phyloP scores from a whole-genome alignment of 2,888 invertebrate genomes.

The Dasysyrphus albostriatus region DNA sequence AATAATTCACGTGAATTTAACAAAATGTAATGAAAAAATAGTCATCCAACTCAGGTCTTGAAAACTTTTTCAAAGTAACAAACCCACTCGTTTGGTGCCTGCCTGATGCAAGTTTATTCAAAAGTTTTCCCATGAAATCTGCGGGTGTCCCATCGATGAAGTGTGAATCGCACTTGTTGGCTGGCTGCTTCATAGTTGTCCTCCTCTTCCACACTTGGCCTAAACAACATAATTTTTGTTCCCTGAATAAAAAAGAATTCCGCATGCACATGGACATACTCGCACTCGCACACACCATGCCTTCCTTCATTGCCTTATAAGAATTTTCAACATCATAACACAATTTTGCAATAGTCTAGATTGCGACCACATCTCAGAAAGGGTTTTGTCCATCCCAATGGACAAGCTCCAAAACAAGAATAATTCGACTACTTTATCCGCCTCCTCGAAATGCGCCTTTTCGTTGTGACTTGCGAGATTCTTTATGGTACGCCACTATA shows the following conservation, averaged over 20 bases:
- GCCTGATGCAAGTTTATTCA: slow-evolving; percentile 21
- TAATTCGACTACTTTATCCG: slow-evolving; percentile 35
- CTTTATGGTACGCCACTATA: slow-evolving; percentile 58
- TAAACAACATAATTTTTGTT: slow-evolving; percentile 8
- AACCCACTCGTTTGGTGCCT: slow-evolving; percentile 20
- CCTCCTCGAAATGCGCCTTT: slow-evolving; percentile 68
- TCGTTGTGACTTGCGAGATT: slow-evolving; percentile 28
- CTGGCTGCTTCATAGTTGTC: background rate
- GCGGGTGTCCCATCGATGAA: slow-evolving; percentile 69
- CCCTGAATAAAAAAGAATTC: background rate
- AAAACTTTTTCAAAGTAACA: slow-evolving; percentile 2
- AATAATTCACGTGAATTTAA: slow-evolving; percentile 35
- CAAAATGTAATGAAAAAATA: background rate
- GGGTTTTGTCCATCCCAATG: slow-evolving; percentile 19
- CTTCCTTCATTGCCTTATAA: slow-evolving; percentile 10
- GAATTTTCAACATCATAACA: slow-evolving; percentile 27
- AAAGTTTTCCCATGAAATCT: slow-evolving; percentile 39
- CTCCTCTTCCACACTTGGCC: background rate
- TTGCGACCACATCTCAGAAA: slow-evolving; percentile 9
- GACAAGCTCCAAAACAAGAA: slow-evolving; percentile 19
- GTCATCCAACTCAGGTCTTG: slow-evolving; percentile 10
- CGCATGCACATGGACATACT: background rate
- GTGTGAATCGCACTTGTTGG: slow-evolving; percentile 57
- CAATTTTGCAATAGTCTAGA: slow-evolving; percentile 27
- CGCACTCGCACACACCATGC: background rate